Evolutionary conservation across 1,140 invertebrate species (phyloP).

Genomic region (Drosophila asahinai): DNA sequence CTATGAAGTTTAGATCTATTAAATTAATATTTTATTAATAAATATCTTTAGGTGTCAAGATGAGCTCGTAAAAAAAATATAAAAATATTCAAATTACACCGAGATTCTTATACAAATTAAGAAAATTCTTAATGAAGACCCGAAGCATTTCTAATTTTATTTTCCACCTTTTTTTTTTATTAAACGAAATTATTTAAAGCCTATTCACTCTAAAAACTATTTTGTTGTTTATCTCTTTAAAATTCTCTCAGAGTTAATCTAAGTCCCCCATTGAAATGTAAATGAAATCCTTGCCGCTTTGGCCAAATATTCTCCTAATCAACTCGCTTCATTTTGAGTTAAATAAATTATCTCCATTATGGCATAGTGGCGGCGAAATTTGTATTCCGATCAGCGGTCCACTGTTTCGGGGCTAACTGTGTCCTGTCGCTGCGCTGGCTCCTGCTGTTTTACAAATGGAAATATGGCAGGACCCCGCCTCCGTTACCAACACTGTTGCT

Average conservation of each 20-base stretch:
- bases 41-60: no score
- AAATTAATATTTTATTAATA: no score
- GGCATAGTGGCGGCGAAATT: conserved; percentile 39
- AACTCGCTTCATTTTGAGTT: conserved; percentile 47
- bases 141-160: no score
- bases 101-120: no score
- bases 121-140: no score
- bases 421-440: conserved; percentile 43
- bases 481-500: conserved; percentile 10
- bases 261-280: conserved; percentile 12
- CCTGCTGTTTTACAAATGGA: conserved; percentile 62
- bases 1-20: no score
- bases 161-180: no score
- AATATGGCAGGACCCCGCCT: conserved; percentile 41
- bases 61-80: no score
- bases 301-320: conserved; percentile 43
- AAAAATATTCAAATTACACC: no score
- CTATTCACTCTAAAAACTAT: background rate
- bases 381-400: conserved; percentile 52
- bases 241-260: background rate
- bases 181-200: no score
- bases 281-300: conserved; percentile 18
- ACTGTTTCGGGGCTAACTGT: conserved; percentile 54
- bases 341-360: conserved; percentile 47
- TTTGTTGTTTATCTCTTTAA: background rate